Percentiles rank a stretch among this genome's conserved stretches.
These are phyloP conservation scores for Aphelinus certus DNA, from an alignment of 1,140 invertebrate species.

Conservation along the genomic window DNA sequence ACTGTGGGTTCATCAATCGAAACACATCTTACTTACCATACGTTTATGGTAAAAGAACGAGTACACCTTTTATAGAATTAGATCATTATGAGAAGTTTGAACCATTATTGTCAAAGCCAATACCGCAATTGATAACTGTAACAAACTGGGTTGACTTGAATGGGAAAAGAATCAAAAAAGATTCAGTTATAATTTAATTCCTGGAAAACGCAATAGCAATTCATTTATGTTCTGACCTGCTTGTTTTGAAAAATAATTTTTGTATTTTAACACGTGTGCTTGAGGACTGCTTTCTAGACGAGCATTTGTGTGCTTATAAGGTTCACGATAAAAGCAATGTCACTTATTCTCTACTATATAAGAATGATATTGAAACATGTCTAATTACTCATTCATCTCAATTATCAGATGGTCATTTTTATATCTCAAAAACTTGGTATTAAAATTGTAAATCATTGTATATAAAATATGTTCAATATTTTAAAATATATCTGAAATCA, in stretches of 20 bases:
- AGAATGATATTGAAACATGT: neutral
- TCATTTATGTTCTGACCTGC: neutral
- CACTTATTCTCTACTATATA: neutral
- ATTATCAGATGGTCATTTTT: neutral
- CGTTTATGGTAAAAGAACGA: neutral
- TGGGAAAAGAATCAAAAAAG: conserved; percentile 7
- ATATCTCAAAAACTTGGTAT: neutral
- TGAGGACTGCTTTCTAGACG: neutral
- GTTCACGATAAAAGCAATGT: neutral
- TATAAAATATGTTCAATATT: neutral
- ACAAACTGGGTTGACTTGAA: neutral
- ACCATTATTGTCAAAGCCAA: no score
- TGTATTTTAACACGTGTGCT: neutral
- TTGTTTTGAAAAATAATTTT: neutral
- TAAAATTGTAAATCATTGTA: neutral
- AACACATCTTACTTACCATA: no score
- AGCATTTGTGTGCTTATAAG: neutral
- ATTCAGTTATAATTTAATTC: neutral
- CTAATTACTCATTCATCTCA: neutral
- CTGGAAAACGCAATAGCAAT: no score
- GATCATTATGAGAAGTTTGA: neutral
- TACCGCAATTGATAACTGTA: neutral
- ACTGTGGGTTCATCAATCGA: neutral
- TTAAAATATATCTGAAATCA: no score
- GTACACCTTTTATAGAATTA: neutral